These are phyloP conservation scores for Lophius piscatorius DNA, from an alignment of 2,113 vertebrate genomes.

Conservation along the genomic window DNA sequence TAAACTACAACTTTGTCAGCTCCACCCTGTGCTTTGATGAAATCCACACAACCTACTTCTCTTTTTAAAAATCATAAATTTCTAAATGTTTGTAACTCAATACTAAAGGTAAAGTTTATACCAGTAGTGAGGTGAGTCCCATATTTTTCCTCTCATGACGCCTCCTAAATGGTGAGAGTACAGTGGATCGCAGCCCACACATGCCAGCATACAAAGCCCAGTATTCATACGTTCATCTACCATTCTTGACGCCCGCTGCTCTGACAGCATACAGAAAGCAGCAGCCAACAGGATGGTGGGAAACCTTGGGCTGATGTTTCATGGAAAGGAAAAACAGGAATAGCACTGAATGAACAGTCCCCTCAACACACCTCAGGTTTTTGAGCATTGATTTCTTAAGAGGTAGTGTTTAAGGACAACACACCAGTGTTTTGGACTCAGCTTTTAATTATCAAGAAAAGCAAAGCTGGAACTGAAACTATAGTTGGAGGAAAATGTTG, in stretches of 20 bases:
- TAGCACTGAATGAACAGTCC: slow-evolving; percentile 54
- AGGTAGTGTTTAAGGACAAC: slow-evolving; percentile 52
- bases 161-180: slow-evolving; percentile 40
- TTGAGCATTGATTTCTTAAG: slow-evolving; percentile 33
- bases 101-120: slow-evolving; percentile 32
- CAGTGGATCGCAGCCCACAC: slow-evolving; percentile 58
- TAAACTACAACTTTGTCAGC: slow-evolving; percentile 21
- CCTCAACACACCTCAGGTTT: slow-evolving; percentile 25
- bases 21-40: slow-evolving; percentile 10
- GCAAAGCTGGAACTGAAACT: slow-evolving; percentile 26
- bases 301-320: slow-evolving; percentile 46
- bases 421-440: slow-evolving; percentile 24
- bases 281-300: slow-evolving; percentile 55
- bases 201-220: slow-evolving; percentile 68
- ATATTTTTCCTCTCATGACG: slow-evolving; percentile 30
- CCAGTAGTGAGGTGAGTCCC: slow-evolving; percentile 19
- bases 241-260: slow-evolving; percentile 54
- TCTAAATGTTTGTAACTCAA: slow-evolving; percentile 20
- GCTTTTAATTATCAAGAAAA: slow-evolving; percentile 42
- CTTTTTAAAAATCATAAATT: slow-evolving; percentile 21
- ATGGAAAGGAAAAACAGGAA: slow-evolving; percentile 61
- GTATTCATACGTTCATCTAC: slow-evolving; percentile 70
- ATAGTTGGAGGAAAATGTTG: not conserved
- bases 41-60: slow-evolving; percentile 27
- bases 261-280: slow-evolving; percentile 48